Evolutionary conservation across 2,888 invertebrate genomes (phyloP).

Genomic region (Odontocolon sp.): DNA sequence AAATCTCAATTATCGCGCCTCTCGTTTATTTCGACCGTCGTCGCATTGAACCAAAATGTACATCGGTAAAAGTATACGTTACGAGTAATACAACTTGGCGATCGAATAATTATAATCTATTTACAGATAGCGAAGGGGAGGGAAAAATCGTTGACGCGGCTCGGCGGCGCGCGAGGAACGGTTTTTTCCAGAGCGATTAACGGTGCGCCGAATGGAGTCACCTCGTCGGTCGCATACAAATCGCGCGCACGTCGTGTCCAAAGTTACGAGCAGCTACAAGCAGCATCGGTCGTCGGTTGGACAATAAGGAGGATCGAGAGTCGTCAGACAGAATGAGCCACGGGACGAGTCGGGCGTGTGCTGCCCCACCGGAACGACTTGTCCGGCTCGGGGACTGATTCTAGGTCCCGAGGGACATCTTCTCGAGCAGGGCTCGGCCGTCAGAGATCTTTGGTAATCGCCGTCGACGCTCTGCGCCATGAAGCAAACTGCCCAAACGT

Average conservation of each 20-base stretch:
- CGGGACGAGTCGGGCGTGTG: constrained; percentile 87
- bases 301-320: constrained; percentile 87
- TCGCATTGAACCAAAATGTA: too few relatives aligned
- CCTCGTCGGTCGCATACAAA: neutral
- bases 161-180: too few relatives aligned
- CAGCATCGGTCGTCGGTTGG: constrained; percentile 89
- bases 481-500: constrained; percentile 91
- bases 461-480: constrained; percentile 89
- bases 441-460: constrained; percentile 75
- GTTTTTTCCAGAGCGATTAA: neutral
- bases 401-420: constrained; percentile 86
- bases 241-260: neutral
- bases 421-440: constrained; percentile 88
- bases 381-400: constrained; percentile 82
- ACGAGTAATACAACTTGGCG: neutral
- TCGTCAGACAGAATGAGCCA: constrained; percentile 87
- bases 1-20: too few relatives aligned
- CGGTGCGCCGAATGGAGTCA: too few relatives aligned
- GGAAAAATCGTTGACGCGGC: too few relatives aligned
- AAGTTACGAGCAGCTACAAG: constrained; percentile 69
- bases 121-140: too few relatives aligned
- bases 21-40: too few relatives aligned
- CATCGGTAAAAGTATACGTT: too few relatives aligned
- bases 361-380: constrained; percentile 87
- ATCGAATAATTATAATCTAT: neutral